Evolutionary conservation across 2,888 invertebrate genomes (phyloP), one percentile per base, ranked within the genome.

Genomic region (Xanthorhoe spadicearia): DNA sequence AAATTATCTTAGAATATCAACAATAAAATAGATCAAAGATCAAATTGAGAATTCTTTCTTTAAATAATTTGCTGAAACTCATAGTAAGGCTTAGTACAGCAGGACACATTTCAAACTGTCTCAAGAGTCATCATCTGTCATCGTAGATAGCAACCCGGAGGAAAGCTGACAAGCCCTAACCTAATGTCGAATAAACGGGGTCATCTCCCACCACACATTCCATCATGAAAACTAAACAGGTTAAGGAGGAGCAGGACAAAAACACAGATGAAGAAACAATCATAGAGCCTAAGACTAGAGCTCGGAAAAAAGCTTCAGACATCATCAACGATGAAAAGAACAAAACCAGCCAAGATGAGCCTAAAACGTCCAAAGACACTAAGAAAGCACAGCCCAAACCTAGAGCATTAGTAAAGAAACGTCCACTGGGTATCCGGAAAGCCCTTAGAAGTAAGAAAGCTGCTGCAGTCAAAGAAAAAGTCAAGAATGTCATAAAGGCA

Each of bases 191-290:
- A 86, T 83, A 81, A 86, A 91, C 90, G 86, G 89, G 87, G 81
- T 77, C 78, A 80, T 79, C 83, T 87, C 85, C 89, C 87, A 86
- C 86, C 85, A 85, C 81, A 91, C 89, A 93, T 92, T 92, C 91
- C 92, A 93, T 85, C 87, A 93, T 93, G 93, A 93, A 93, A 89
- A 92, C 93, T 76, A 93, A 93, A 83, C 92, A 93, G 80, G 74
- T 77, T 65, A 93, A 92, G 80, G 92, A 92, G 69, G 93, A 92
- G 74, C 80, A 83, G 68, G 92, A 92, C 68, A 91, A 90, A 84
- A 86, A 85, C 78, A 83, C 86, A 4, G 93, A 93, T 87, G 93
- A 93, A 63, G 92, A 92, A 61, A 78, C 83, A 17, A 75, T 88
- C 50, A 79, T 87, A 72, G 93, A 93, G 82, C 93, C 92, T 48